Percentiles rank a stretch among this genome's conserved stretches.
Evolutionary conservation across 2,888 invertebrate genomes (phyloP).

Genomic region (Phyto melanocephala): DNA sequence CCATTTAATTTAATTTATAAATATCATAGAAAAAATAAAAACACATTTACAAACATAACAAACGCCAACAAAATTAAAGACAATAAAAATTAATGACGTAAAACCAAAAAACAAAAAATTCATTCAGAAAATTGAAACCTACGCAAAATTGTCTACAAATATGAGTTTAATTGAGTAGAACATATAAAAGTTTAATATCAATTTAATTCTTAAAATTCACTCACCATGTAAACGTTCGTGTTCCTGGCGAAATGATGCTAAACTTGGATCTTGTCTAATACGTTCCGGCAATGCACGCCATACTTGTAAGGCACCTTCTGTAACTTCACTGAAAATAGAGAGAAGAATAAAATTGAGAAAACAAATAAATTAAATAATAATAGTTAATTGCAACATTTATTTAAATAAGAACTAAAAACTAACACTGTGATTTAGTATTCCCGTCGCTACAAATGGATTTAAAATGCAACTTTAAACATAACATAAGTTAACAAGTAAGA

Average conservation of each 20-base stretch:
- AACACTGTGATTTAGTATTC: no score
- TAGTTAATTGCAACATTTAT: no score
- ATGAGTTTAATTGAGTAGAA: background rate
- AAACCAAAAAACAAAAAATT: background rate
- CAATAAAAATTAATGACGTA: constrained; percentile 25
- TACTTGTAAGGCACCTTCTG: constrained; percentile 83
- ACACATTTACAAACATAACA: background rate
- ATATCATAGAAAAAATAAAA: background rate
- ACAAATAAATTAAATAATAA: no score
- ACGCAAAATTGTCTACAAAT: background rate
- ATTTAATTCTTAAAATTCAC: background rate
- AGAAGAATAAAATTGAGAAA: constrained; percentile 1
- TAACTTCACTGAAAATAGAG: constrained; percentile 79
- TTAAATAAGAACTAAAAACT: no score
- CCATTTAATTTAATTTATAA: constrained; percentile 23
- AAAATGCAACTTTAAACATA: no score
- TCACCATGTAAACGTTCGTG: constrained; percentile 78
- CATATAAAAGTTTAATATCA: background rate
- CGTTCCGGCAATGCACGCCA: constrained; percentile 85
- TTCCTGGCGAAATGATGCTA: constrained; percentile 82
- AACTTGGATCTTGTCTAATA: constrained; percentile 84
- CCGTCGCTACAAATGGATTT: no score
- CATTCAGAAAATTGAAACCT: background rate
- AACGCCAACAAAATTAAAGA: background rate
- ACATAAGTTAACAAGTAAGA: no score